Percentiles rank a stretch among this genome's conserved stretches.
These are phyloP conservation scores for Aphrophora alni DNA, from an alignment of 2,888 invertebrate genomes.

Conservation along the genomic window DNA sequence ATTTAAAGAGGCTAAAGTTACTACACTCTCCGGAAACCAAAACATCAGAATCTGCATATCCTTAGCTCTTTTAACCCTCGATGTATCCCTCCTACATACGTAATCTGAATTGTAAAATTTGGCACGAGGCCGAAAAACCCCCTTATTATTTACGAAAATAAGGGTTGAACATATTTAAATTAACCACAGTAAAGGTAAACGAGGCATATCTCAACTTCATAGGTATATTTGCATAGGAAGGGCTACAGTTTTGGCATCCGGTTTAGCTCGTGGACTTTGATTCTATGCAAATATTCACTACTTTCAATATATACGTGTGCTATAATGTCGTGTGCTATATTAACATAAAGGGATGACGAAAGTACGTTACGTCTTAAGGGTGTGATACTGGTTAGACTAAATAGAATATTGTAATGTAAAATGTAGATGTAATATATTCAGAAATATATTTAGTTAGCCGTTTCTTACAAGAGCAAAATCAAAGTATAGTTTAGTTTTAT, in stretches of 20 bases:
- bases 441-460: background rate
- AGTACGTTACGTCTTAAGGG: background rate
- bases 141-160: conserved; percentile 20
- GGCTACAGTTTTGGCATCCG: background rate
- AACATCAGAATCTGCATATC: background rate
- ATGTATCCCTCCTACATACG: background rate
- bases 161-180: conserved; percentile 34
- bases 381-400: background rate
- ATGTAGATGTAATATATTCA: background rate
- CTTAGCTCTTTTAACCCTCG: background rate
- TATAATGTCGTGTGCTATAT: background rate
- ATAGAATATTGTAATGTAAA: background rate
- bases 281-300: background rate
- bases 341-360: conserved; percentile 2
- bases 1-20: too few relatives aligned
- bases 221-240: background rate
- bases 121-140: conserved; percentile 33
- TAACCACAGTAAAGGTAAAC: background rate
- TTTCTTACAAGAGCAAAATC: background rate
- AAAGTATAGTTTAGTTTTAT: too few relatives aligned
- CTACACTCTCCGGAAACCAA: background rate
- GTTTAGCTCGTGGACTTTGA: conserved; percentile 23
- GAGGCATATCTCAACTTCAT: background rate
- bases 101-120: conserved; percentile 36
- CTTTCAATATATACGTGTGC: background rate